A percentile compares a stretch with the other conserved stretches of the same genome.
These are phyloP conservation scores for Noturus placidus DNA, from an alignment of 2,113 vertebrate species.

Conservation along the genomic window DNA sequence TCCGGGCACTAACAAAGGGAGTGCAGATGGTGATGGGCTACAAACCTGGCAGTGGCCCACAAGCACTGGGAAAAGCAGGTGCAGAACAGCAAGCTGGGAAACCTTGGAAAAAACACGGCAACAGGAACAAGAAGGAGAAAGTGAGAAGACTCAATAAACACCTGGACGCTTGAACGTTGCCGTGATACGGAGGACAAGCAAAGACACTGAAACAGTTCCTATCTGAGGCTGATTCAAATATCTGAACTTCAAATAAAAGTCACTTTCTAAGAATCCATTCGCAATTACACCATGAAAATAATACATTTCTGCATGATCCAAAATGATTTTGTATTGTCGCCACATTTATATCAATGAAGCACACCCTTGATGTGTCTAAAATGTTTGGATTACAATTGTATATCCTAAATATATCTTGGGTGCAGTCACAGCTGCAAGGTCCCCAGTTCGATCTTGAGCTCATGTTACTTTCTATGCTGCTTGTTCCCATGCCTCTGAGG, in stretches of 20 bases:
- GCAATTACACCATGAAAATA: background rate
- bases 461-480: no score
- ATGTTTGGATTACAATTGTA: background rate
- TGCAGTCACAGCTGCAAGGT: background rate
- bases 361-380: background rate
- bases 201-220: background rate
- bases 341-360: conserved; percentile 1
- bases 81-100: conserved; percentile 71
- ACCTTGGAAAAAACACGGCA: conserved; percentile 96
- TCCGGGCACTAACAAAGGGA: conserved; percentile 86
- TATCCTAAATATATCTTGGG: background rate
- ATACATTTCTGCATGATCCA: background rate
- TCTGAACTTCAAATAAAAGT: background rate
- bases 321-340: conserved; percentile 1
- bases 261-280: background rate
- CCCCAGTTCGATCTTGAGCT: no score
- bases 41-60: conserved; percentile 73
- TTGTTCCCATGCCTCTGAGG: no score
- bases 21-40: conserved; percentile 88
- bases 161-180: conserved; percentile 79
- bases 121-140: conserved; percentile 96
- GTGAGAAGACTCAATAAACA: conserved; percentile 86
- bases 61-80: conserved; percentile 44
- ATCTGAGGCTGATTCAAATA: background rate
- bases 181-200: background rate